Evolutionary conservation across 2,113 vertebrate genomes (phyloP).

Genomic region (Castor canadensis): DNA sequence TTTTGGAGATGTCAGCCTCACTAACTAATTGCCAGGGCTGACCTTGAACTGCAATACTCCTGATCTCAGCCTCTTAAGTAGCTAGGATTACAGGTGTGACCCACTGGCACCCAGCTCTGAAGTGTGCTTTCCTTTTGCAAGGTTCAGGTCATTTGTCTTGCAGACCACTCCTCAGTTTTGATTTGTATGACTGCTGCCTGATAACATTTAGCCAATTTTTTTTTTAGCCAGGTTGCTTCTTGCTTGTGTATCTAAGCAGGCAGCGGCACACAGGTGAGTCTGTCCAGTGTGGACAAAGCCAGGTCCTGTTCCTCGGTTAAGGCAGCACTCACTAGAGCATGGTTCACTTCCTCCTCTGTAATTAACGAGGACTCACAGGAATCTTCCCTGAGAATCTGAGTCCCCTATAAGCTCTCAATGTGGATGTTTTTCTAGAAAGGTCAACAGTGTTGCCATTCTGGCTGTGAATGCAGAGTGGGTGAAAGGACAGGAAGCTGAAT

Average conservation of each 20-base stretch:
- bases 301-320: neutral
- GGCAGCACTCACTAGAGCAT: accelerated
- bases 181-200: neutral
- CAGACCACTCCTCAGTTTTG: accelerated
- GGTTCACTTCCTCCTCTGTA: no score
- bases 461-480: neutral
- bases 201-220: accelerated
- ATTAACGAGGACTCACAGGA: neutral
- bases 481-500: neutral
- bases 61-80: no score
- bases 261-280: accelerated
- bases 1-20: no score
- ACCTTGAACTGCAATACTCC: no score
- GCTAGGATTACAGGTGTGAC: no score
- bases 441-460: neutral
- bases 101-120: neutral
- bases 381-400: neutral
- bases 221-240: neutral
- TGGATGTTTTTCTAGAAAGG: neutral
- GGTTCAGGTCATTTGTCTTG: neutral
- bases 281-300: accelerated
- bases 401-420: neutral
- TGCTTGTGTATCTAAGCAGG: neutral
- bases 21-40: no score
- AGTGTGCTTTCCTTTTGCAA: neutral